phyloP scores from a whole-genome alignment of 2,888 invertebrate genomes.

The Ochropleura leucogaster region DNA sequence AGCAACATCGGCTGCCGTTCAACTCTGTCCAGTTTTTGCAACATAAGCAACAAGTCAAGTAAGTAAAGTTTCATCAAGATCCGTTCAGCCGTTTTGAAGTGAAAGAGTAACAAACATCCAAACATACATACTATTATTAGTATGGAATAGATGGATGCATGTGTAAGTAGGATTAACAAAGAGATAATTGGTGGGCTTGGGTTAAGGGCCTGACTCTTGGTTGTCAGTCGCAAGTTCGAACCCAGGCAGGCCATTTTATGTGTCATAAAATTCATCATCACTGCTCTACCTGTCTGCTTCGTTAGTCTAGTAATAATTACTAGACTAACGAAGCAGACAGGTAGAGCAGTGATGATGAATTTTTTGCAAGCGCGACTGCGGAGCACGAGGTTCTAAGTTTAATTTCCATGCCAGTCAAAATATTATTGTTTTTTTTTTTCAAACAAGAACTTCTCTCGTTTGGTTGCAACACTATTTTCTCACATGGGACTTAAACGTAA shows the following conservation, averaged over 20 bases:
- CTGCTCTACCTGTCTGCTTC: background rate
- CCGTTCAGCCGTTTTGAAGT: no score
- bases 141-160: no score
- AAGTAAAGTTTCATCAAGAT: conserved; percentile 50
- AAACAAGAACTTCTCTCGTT: background rate
- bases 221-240: background rate
- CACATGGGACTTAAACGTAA: background rate
- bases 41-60: conserved; percentile 78
- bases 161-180: conserved; percentile 71
- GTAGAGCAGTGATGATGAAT: no score
- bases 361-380: background rate
- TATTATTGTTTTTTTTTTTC: background rate
- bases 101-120: no score
- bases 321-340: no score
- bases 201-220: background rate
- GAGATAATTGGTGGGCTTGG: background rate
- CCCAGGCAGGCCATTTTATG: background rate
- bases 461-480: background rate
- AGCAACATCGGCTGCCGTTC: conserved; percentile 56
- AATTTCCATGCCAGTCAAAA: background rate
- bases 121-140: no score
- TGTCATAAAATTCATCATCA: background rate
- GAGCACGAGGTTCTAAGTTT: background rate
- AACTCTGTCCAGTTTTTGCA: conserved; percentile 73
- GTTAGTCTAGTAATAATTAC: background rate